Evolutionary conservation across 2,113 vertebrate genomes (phyloP).

Genomic region (Carassius carassius): DNA sequence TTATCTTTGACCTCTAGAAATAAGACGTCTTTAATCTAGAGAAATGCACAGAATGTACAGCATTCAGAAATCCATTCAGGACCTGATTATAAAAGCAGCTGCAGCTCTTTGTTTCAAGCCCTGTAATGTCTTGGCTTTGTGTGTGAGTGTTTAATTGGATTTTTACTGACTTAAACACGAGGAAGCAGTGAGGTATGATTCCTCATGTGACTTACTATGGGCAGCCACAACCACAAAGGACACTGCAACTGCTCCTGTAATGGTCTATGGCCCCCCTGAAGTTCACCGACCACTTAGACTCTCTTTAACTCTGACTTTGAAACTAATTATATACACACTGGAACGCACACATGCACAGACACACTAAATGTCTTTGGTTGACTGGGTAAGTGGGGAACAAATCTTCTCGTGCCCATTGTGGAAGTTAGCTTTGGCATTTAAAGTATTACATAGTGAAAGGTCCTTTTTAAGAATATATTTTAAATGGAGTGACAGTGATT

Average conservation of each 20-base stretch:
- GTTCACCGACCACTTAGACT: conserved; percentile 21
- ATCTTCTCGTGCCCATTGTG: neutral
- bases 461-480: neutral
- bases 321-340: conserved; percentile 30
- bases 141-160: neutral
- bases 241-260: conserved; percentile 12
- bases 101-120: neutral
- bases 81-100: neutral
- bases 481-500: neutral
- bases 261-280: conserved; percentile 25
- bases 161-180: conserved; percentile 10
- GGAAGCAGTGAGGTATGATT: neutral
- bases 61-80: neutral
- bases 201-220: neutral
- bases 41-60: neutral
- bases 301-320: conserved; percentile 39
- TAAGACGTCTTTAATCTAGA: neutral
- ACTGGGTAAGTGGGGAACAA: too few species aligned
- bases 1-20: neutral
- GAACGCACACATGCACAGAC: conserved; percentile 42
- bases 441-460: neutral
- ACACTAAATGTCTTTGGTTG: conserved; percentile 1
- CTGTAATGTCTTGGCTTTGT: conserved; percentile 1
- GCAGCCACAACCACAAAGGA: conserved; percentile 1
- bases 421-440: conserved; percentile 8